Conservation (phyloP, 2,888 invertebrate genomes). For the Micropterix aruncella region DNA sequence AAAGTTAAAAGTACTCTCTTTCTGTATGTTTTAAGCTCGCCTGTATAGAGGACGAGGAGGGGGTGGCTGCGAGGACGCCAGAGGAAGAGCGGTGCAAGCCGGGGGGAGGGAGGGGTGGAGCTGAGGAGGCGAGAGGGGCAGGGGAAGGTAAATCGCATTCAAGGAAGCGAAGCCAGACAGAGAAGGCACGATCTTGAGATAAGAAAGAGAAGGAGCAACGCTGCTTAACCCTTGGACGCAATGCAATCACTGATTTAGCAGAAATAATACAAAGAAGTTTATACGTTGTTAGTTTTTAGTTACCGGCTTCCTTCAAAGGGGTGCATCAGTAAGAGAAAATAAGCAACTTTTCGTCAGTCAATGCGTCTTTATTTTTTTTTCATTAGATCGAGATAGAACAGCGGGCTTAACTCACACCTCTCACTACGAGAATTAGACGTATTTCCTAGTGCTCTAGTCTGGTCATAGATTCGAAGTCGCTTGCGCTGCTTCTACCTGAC, state of each 20-base stretch:
- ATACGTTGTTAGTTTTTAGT: background rate
- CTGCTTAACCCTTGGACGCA: background rate
- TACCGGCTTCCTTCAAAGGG: no score
- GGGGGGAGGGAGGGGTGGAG: background rate
- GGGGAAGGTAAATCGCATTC: background rate
- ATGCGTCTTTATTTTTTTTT: no score
- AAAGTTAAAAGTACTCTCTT: background rate
- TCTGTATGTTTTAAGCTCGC: background rate
- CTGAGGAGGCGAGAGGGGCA: background rate
- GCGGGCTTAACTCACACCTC: no score
- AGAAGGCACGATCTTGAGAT: background rate
- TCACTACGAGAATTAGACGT: no score
- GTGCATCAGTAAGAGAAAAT: no score
- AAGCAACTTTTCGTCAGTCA: no score
- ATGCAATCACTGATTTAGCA: no score
- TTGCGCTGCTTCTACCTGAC: no score
- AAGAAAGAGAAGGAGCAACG: background rate
- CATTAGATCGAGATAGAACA: no score
- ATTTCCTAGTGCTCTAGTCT: no score
- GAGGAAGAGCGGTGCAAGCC: background rate
- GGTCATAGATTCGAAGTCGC: no score
- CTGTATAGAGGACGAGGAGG: background rate
- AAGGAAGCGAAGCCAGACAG: background rate
- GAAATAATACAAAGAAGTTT: background rate
- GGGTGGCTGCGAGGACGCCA: background rate